A percentile compares a stretch with the other conserved stretches of the same genome.
Evolutionary conservation across 2,113 vertebrate genomes (phyloP).

Genomic region (Megalops atlanticus): DNA sequence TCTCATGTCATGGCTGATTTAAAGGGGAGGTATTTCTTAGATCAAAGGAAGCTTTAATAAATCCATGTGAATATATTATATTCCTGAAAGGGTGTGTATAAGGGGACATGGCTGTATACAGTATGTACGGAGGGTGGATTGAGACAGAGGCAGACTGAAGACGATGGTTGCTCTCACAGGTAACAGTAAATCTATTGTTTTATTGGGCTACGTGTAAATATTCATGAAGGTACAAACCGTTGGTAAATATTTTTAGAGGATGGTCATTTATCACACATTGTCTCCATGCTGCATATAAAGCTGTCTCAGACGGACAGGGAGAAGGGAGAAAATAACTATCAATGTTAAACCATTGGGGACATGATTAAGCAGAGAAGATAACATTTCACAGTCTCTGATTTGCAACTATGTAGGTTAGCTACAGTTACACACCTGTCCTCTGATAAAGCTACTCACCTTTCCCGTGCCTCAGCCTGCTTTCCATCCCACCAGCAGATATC

Average conservation of each 20-base stretch:
- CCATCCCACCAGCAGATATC: conserved; percentile 20
- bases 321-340: not conserved
- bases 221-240: conserved; percentile 18
- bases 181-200: conserved; percentile 9
- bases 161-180: not conserved
- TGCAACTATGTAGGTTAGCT: conserved; percentile 39
- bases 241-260: conserved; percentile 42
- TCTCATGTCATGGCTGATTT: conserved; percentile 12
- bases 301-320: not conserved
- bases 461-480: conserved; percentile 30
- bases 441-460: conserved; percentile 59
- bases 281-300: not conserved
- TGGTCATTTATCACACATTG: not conserved
- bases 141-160: not conserved
- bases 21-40: conserved; percentile 17
- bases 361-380: conserved; percentile 16
- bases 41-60: conserved; percentile 46
- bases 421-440: conserved; percentile 56
- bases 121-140: not conserved
- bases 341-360: not conserved
- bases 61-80: conserved; percentile 56
- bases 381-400: conserved; percentile 41
- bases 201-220: not conserved
- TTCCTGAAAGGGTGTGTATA: conserved; percentile 36
- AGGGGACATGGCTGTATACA: not conserved